Evolutionary conservation across 2,888 invertebrate species (phyloP).

Genomic region (Rhorus exstirpatorius): DNA sequence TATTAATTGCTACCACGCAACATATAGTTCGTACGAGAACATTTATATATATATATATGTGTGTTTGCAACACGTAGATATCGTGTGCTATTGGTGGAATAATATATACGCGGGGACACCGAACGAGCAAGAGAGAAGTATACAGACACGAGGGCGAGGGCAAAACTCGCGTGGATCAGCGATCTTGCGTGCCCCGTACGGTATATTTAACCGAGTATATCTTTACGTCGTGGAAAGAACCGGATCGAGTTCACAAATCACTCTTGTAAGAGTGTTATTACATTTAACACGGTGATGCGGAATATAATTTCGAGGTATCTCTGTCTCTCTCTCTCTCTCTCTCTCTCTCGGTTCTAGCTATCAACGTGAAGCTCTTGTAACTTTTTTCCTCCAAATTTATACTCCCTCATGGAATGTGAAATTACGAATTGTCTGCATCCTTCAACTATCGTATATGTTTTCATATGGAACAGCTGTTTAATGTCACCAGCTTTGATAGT

Average conservation of each 20-base stretch:
- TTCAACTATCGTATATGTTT: too few relatives aligned
- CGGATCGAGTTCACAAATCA: slow-evolving; percentile 68
- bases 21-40: slow-evolving; percentile 75
- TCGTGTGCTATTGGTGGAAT: slow-evolving; percentile 50
- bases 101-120: slow-evolving; percentile 60
- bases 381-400: slow-evolving; percentile 37
- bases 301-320: slow-evolving; percentile 54
- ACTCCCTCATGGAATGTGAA: neutral
- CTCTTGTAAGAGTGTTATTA: slow-evolving; percentile 63
- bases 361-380: slow-evolving; percentile 29
- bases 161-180: slow-evolving; percentile 57
- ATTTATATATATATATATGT: slow-evolving; percentile 54
- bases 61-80: neutral
- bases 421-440: neutral
- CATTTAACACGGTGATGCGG: slow-evolving; percentile 53
- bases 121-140: neutral
- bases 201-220: slow-evolving; percentile 65
- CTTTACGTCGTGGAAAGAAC: slow-evolving; percentile 57
- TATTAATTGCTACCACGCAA: slow-evolving; percentile 82
- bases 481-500: too few relatives aligned
- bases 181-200: slow-evolving; percentile 62
- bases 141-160: slow-evolving; percentile 23
- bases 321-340: too few relatives aligned
- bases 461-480: too few relatives aligned
- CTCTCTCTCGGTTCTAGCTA: slow-evolving; percentile 11